These are phyloP conservation scores for Lasioglossum malachurum DNA, from an alignment of 2,888 invertebrate genomes.

Conservation along the genomic window DNA sequence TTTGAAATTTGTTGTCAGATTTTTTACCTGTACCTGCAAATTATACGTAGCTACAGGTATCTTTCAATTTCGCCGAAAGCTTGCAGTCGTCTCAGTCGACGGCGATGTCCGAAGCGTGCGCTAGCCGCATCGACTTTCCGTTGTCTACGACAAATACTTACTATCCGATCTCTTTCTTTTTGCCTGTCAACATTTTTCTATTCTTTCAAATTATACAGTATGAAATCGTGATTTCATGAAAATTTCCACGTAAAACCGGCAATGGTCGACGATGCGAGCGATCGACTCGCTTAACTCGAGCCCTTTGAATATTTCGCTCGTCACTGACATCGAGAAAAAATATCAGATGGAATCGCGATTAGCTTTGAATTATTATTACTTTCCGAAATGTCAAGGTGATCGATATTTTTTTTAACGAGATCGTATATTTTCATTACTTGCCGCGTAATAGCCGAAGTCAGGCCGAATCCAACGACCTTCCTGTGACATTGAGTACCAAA, in stretches of 20 bases:
- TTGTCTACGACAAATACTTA: background rate
- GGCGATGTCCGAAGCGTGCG: slow-evolving; percentile 8
- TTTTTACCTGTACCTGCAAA: slow-evolving; percentile 85
- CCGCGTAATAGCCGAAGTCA: background rate
- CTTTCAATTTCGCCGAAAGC: slow-evolving; percentile 28
- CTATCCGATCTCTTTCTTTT: background rate
- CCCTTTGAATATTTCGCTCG: too few relatives aligned
- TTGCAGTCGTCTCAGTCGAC: slow-evolving; percentile 38
- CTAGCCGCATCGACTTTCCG: background rate
- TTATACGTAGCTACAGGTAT: slow-evolving; percentile 69
- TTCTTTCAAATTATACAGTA: background rate
- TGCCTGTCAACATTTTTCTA: background rate
- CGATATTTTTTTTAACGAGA: background rate
- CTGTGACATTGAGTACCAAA: background rate
- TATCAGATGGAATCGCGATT: background rate
- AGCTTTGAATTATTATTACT: background rate
- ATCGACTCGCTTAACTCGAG: too few relatives aligned
- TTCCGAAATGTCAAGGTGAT: background rate
- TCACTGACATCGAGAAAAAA: background rate
- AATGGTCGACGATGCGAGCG: background rate
- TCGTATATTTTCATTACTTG: background rate
- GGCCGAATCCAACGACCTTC: background rate
- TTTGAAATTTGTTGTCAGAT: slow-evolving; percentile 85
- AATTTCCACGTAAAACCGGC: background rate
- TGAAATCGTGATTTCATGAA: background rate